Conservation (phyloP, 2,888 invertebrate species). For the Notocelia uddmanniana region DNA sequence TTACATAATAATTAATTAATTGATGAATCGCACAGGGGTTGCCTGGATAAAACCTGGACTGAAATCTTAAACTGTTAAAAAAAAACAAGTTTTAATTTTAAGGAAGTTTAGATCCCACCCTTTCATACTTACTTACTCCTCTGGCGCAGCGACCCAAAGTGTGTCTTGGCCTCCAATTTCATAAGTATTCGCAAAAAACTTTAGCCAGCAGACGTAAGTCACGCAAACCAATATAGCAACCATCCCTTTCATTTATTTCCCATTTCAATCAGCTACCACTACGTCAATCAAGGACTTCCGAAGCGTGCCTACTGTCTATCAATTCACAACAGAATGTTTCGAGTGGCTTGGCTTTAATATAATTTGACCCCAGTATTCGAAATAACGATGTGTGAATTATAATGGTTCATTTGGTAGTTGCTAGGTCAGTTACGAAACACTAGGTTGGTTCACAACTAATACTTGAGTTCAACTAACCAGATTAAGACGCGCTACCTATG, state of each 20-base stretch:
- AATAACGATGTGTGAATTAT: not conserved
- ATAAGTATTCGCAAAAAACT: not conserved
- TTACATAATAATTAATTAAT: too few species aligned
- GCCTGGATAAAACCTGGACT: too few species aligned
- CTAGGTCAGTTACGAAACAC: not conserved
- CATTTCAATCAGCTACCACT: slow-evolving; percentile 19
- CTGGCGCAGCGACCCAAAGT: too few species aligned
- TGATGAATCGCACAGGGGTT: too few species aligned
- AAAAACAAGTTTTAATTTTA: too few species aligned
- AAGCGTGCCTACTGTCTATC: slow-evolving; percentile 33
- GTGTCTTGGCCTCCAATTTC: too few species aligned
- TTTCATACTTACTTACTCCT: too few species aligned
- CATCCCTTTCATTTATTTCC: slow-evolving; percentile 7
- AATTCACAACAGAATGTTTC: not conserved
- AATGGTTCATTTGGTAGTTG: not conserved
- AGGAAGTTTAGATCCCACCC: too few species aligned
- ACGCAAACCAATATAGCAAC: slow-evolving; percentile 18
- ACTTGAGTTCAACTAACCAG: too few species aligned
- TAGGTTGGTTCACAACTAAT: not conserved
- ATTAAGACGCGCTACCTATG: too few species aligned
- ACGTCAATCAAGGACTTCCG: slow-evolving; percentile 34
- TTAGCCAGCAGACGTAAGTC: not conserved
- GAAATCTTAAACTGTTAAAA: too few species aligned
- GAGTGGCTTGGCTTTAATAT: not conserved
- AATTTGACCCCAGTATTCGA: not conserved